Conservation (phyloP, 1,140 invertebrate species). For the Bombus huntii region DNA sequence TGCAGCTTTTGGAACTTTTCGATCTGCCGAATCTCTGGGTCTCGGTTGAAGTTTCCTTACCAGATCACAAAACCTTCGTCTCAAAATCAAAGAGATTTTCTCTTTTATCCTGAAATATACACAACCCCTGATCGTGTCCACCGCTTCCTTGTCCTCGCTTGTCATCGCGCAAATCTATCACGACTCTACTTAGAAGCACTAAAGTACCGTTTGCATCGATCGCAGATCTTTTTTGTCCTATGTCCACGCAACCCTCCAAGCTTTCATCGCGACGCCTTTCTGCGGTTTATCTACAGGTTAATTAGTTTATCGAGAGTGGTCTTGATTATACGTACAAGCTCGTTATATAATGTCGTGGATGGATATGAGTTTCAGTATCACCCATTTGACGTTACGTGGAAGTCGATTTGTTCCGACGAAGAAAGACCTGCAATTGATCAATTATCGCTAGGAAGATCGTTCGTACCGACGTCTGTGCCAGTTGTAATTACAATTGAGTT, state of each 20-base stretch:
- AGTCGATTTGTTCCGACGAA: neutral
- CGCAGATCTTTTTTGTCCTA: neutral
- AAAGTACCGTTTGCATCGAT: conserved; percentile 17
- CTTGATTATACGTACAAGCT: neutral
- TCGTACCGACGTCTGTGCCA: neutral
- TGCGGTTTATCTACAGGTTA: conserved; percentile 14
- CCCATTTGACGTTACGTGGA: neutral
- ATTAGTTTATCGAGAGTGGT: conserved; percentile 18
- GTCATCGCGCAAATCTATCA: conserved; percentile 9
- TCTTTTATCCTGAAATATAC: neutral
- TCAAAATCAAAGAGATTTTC: neutral
- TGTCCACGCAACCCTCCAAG: neutral
- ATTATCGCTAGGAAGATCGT: neutral
- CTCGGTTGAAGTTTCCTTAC: neutral
- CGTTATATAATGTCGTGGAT: neutral
- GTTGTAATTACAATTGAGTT: neutral
- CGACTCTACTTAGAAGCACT: conserved; percentile 16
- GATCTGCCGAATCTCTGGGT: neutral
- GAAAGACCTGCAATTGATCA: neutral
- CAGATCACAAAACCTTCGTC: neutral
- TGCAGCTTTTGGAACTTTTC: no score
- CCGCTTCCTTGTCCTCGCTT: neutral
- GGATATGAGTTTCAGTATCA: neutral
- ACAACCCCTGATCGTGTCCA: neutral
- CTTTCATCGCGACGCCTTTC: neutral